Evolutionary conservation across 1,140 invertebrate genomes (phyloP).

Genomic region (Tenebrio molitor): DNA sequence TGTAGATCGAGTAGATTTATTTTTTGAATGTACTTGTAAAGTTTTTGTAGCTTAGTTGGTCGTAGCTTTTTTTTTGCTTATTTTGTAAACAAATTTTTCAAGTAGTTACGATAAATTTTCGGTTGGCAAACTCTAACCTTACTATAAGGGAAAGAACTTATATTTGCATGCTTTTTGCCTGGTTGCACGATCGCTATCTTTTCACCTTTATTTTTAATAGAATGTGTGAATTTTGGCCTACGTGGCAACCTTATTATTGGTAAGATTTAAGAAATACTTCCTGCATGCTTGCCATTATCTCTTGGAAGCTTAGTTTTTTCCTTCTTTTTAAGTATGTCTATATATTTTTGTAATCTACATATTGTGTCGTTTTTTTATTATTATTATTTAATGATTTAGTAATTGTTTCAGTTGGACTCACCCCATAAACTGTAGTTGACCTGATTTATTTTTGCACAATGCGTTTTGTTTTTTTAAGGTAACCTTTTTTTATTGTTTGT

Average conservation of each 20-base stretch:
- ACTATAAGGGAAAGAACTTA: slow-evolving; percentile 68
- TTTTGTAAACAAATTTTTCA: slow-evolving; percentile 57
- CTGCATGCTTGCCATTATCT: slow-evolving; percentile 30
- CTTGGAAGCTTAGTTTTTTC: neutral
- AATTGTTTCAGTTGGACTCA: slow-evolving; percentile 64
- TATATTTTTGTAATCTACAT: slow-evolving; percentile 15
- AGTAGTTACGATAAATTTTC: slow-evolving; percentile 59
- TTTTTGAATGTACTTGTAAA: slow-evolving; percentile 56
- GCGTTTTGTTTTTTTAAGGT: slow-evolving; percentile 56
- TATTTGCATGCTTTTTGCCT: slow-evolving; percentile 64
- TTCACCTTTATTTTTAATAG: slow-evolving; percentile 51
- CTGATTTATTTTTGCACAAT: slow-evolving; percentile 61
- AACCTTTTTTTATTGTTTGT: slow-evolving; percentile 49
- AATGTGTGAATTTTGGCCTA: slow-evolving; percentile 55
- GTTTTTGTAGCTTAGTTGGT: slow-evolving; percentile 60
- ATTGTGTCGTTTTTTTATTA: slow-evolving; percentile 49
- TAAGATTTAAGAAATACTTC: slow-evolving; percentile 48
- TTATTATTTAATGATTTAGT: slow-evolving; percentile 62
- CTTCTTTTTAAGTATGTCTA: slow-evolving; percentile 38
- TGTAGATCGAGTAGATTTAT: slow-evolving; percentile 33
- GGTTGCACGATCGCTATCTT: slow-evolving; percentile 33
- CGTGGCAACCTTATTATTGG: slow-evolving; percentile 53
- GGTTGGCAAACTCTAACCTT: slow-evolving; percentile 64
- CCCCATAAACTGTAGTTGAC: slow-evolving; percentile 61
- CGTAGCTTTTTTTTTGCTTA: slow-evolving; percentile 63